Percentiles rank a stretch among this genome's conserved stretches.
These are phyloP conservation scores for Chelon auratus DNA, from an alignment of 2,797 vertebrate species.

Conservation along the genomic window DNA sequence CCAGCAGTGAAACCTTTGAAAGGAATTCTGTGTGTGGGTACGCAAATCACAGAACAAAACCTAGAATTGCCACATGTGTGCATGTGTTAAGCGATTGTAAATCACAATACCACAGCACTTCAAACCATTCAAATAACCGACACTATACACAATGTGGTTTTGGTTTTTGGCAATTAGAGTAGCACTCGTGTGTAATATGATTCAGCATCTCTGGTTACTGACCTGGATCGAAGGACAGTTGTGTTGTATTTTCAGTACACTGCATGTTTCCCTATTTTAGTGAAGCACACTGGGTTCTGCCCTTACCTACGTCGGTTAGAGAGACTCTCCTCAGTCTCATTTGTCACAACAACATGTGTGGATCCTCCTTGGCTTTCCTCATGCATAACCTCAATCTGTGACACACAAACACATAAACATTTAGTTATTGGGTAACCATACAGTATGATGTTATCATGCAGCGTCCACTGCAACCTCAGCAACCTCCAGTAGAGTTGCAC, in stretches of 20 bases:
- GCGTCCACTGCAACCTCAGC: not conserved
- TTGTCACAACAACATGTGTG: constrained; percentile 85
- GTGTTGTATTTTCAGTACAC: not conserved
- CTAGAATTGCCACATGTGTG: too few relatives aligned
- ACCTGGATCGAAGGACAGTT: too few relatives aligned
- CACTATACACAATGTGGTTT: too few relatives aligned
- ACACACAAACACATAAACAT: constrained; percentile 44
- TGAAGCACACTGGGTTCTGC: not conserved
- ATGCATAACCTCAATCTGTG: constrained; percentile 94
- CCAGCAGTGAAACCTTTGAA: too few relatives aligned
- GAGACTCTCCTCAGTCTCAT: constrained; percentile 89
- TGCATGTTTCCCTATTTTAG: not conserved
- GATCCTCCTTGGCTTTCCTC: constrained; percentile 90
- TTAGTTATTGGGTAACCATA: not conserved
- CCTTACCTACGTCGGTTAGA: constrained; percentile 90
- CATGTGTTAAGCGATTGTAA: too few relatives aligned
- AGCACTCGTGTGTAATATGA: too few relatives aligned
- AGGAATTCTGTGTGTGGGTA: too few relatives aligned
- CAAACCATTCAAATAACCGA: too few relatives aligned
- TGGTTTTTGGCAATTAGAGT: too few relatives aligned
- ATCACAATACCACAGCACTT: too few relatives aligned
- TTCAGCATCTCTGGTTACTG: too few relatives aligned
- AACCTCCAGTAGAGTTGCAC: not conserved
- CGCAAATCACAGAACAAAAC: too few relatives aligned
- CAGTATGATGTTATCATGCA: not conserved